Evolutionary conservation across 2,113 vertebrate species (phyloP), one percentile per base, ranked within the genome.

Genomic region (Alosa alosa): DNA sequence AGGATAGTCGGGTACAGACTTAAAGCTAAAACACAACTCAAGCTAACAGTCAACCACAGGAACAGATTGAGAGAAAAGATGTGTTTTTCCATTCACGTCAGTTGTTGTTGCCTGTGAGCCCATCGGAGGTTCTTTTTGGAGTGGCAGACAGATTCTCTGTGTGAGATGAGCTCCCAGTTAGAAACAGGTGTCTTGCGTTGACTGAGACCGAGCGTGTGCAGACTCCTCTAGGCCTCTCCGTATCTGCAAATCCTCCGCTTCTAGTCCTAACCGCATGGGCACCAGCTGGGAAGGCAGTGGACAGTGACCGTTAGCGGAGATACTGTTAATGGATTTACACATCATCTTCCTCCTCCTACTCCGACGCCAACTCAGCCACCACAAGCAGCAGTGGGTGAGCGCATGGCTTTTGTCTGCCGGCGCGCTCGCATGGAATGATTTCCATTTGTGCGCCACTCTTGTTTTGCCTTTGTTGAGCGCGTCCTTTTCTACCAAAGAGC

Each of bases 281-380:
- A 75, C 25, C 68, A 75, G 68, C 68, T 75, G 68, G 68, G n/a
- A 39, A 39, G 10, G 25, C 68, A 75, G 68, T 75, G 68, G 68
- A 75, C 68, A 75, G 68, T 75, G 68, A 75, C 68, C 39, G 68
- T 36, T 36, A 75, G 68, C 68, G 39, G 68, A 36, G 68, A 31
- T 17, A 75, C 68, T 36, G 25, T 75, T 75, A 89, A 86, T 44
- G 6, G 0, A 0, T 82, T 9, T 36, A 18, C 81, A 82, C 72
- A 44, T 83, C 52, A 68, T 52, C 47, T 25, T 17, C 75, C 75
- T 50, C 46, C 83, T 84, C 25, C 18, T 72, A 41, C 49, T 52
- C 44, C 6, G 55, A 17, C 31, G 31, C 31, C 52, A 81, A 47
- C 45, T 31, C 60, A 64, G 22, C 60, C 60, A 25, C n/a, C n/a